phyloP scores from a whole-genome alignment of 2,113 vertebrate genomes.

The Tenrec ecaudatus region DNA sequence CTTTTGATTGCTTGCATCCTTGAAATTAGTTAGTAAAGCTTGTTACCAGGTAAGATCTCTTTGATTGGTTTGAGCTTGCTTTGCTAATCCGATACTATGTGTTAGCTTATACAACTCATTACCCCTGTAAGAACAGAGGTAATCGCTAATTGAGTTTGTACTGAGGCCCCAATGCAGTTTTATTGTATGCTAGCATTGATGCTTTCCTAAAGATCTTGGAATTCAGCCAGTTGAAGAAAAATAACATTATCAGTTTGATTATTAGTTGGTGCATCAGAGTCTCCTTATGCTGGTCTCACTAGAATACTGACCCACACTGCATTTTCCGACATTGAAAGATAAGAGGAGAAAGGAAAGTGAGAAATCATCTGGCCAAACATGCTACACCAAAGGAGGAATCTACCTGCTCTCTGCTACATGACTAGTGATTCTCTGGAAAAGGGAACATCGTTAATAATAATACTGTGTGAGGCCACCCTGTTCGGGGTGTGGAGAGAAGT shows the following conservation, averaged over 20 bases:
- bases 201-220: conserved; percentile 53
- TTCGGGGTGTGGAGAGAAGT: not conserved
- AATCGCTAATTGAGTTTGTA: conserved; percentile 34
- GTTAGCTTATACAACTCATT: conserved; percentile 37
- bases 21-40: not conserved
- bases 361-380: not conserved
- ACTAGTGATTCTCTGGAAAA: not conserved
- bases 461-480: not conserved
- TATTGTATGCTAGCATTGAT: conserved; percentile 55
- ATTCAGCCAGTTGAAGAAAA: conserved; percentile 57
- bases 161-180: conserved; percentile 29
- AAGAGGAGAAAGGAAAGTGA: conserved; percentile 20
- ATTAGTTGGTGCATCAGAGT: conserved; percentile 39
- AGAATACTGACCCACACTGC: conserved; percentile 44
- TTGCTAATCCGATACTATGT: conserved; percentile 3
- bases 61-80: conserved; percentile 45
- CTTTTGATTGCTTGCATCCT: conserved; percentile 41
- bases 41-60: not conserved
- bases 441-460: not conserved
- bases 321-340: conserved; percentile 43
- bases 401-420: not conserved
- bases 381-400: not conserved
- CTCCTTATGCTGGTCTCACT: conserved; percentile 55
- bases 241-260: conserved; percentile 67
- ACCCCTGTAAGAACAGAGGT: conserved; percentile 40